These are phyloP conservation scores for Atrichornis clamosus DNA, from an alignment of 2,113 vertebrate genomes.

Conservation along the genomic window DNA sequence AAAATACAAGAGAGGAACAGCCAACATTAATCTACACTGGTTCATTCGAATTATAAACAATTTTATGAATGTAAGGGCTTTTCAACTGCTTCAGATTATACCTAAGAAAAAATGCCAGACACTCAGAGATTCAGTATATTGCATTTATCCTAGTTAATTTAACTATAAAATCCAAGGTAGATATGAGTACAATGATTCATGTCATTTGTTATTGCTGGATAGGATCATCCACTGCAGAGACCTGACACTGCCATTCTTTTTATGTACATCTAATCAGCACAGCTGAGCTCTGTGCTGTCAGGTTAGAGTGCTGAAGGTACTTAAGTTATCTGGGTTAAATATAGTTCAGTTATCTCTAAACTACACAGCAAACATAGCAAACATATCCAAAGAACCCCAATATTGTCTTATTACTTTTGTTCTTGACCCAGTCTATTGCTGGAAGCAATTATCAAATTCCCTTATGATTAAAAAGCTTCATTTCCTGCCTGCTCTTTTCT, in stretches of 20 bases:
- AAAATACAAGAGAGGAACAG: neutral
- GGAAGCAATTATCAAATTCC: neutral
- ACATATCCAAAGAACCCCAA: neutral
- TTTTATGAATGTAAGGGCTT: neutral
- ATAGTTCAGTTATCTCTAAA: constrained; percentile 13
- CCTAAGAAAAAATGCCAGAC: neutral
- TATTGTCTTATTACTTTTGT: neutral
- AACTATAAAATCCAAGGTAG: neutral
- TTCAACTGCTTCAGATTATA: neutral
- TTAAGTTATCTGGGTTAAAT: constrained; percentile 22
- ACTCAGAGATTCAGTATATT: neutral
- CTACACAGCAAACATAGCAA: neutral
- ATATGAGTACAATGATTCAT: neutral
- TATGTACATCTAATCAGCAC: neutral
- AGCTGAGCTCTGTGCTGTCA: constrained; percentile 1
- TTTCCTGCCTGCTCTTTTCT: neutral
- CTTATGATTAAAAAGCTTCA: neutral
- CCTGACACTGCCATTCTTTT: neutral
- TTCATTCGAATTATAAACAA: neutral
- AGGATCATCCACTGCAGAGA: neutral
- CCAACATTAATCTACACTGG: neutral
- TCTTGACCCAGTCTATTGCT: neutral
- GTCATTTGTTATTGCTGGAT: neutral
- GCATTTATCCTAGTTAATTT: neutral
- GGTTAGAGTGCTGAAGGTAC: constrained; percentile 3